Percentiles rank a stretch among this genome's conserved stretches.
Conservation (phyloP, 2,113 vertebrate genomes). For the Vulpes vulpes region DNA sequence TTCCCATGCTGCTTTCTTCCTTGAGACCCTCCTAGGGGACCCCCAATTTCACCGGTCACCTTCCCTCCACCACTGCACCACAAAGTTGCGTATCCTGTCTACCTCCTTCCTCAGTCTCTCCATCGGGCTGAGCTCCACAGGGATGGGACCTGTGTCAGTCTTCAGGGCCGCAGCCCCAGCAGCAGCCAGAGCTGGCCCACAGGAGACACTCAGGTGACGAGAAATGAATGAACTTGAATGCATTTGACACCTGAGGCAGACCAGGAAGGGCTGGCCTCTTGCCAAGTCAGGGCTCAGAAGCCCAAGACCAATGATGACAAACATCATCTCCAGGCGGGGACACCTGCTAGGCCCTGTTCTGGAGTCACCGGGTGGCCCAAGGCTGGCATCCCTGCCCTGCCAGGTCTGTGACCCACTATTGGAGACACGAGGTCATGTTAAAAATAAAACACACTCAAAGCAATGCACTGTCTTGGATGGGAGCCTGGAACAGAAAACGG, state of each 20-base stretch:
- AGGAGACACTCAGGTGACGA: neutral
- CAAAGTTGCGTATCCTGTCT: neutral
- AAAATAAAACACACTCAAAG: neutral
- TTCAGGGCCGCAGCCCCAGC: neutral
- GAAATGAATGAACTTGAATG: neutral
- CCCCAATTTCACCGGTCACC: neutral
- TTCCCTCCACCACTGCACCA: neutral
- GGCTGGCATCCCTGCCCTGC: neutral
- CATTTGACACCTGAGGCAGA: neutral
- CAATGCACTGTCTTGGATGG: rapidly evolving
- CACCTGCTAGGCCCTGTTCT: neutral
- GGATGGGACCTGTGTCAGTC: neutral
- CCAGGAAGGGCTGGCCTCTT: neutral
- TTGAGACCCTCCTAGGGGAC: neutral
- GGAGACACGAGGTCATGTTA: neutral
- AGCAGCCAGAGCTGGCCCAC: neutral
- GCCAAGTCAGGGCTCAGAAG: neutral
- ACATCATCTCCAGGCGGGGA: rapidly evolving
- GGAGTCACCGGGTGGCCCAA: neutral
- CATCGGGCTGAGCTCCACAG: neutral
- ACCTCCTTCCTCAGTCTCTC: neutral
- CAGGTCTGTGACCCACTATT: neutral
- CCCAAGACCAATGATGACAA: rapidly evolving
- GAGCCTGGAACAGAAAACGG: rapidly evolving
- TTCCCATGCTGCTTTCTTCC: neutral